A percentile compares a stretch with the other conserved stretches of the same genome.
Evolutionary conservation across 2,797 vertebrate genomes (phyloP).

Genomic region (Chelon auratus): DNA sequence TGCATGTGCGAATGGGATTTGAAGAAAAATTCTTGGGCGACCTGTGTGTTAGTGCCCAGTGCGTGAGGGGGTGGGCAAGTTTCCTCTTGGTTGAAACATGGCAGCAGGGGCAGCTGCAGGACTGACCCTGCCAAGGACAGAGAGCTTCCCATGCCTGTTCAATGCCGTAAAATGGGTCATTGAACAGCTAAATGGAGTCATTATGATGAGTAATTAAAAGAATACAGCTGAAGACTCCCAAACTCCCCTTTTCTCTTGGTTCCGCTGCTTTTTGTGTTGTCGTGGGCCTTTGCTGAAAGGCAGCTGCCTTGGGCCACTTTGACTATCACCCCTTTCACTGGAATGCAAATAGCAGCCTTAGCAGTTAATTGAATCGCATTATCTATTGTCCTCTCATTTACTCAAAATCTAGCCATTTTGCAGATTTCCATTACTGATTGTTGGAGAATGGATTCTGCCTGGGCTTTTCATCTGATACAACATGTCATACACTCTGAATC

Average conservation of each 20-base stretch:
- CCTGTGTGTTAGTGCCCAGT: constrained; percentile 44
- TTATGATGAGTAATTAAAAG: constrained; percentile 90
- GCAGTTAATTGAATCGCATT: constrained; percentile 82
- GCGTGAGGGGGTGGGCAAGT: not conserved
- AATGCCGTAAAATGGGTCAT: constrained; percentile 86
- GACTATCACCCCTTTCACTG: constrained; percentile 82
- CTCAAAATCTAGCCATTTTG: constrained; percentile 74
- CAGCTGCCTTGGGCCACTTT: constrained; percentile 81
- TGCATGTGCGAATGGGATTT: constrained; percentile 22
- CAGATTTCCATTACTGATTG: constrained; percentile 77
- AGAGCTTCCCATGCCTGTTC: constrained; percentile 85
- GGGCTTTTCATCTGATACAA: constrained; percentile 68
- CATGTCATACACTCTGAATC: constrained; percentile 63
- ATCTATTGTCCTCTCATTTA: constrained; percentile 81
- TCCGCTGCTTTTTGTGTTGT: constrained; percentile 78
- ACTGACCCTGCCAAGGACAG: constrained; percentile 86
- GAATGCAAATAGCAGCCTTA: constrained; percentile 80
- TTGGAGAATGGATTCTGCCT: constrained; percentile 71
- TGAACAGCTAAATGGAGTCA: constrained; percentile 89
- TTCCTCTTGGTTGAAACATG: constrained; percentile 61
- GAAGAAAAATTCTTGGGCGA: constrained; percentile 29
- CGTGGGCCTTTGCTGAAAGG: constrained; percentile 74
- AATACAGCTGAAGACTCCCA: constrained; percentile 82
- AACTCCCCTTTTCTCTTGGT: constrained; percentile 78
- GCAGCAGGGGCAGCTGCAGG: constrained; percentile 84